Evolutionary conservation across 2,113 vertebrate genomes (phyloP).

Genomic region (Benitochromis conjunctus): DNA sequence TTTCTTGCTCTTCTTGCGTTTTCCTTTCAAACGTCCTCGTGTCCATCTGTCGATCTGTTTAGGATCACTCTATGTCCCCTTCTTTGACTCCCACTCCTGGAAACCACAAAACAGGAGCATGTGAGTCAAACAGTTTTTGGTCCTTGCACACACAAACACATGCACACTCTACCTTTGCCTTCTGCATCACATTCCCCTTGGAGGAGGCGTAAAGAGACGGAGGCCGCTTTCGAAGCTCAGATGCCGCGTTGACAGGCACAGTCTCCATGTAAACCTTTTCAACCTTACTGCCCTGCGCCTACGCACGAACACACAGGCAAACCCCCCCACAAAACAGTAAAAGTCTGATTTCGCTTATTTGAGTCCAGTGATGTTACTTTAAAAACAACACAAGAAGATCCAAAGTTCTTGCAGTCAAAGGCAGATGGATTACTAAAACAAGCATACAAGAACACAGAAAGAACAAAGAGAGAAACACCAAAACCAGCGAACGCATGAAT

Average conservation of each 20-base stretch:
- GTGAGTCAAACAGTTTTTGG: neutral
- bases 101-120: slow-evolving; percentile 10
- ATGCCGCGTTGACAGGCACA: slow-evolving; percentile 84
- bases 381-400: neutral
- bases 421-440: neutral
- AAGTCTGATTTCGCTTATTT: neutral
- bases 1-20: neutral
- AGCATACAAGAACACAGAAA: neutral
- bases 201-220: slow-evolving; percentile 81
- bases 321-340: neutral
- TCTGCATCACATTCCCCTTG: slow-evolving; percentile 89
- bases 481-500: neutral
- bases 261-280: slow-evolving; percentile 75
- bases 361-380: neutral
- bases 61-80: slow-evolving; percentile 72
- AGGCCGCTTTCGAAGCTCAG: slow-evolving; percentile 87
- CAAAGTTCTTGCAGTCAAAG: neutral
- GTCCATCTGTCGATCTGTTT: neutral
- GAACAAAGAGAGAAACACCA: neutral
- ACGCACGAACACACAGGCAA: neutral
- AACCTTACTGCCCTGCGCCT: slow-evolving; percentile 63
- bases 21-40: slow-evolving; percentile 3
- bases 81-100: slow-evolving; percentile 95
- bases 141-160: neutral
- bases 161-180: slow-evolving; percentile 83